Percentiles rank a stretch among this genome's conserved stretches.
Conservation (phyloP, 2,797 vertebrate genomes). For the Acanthurus tractus region DNA sequence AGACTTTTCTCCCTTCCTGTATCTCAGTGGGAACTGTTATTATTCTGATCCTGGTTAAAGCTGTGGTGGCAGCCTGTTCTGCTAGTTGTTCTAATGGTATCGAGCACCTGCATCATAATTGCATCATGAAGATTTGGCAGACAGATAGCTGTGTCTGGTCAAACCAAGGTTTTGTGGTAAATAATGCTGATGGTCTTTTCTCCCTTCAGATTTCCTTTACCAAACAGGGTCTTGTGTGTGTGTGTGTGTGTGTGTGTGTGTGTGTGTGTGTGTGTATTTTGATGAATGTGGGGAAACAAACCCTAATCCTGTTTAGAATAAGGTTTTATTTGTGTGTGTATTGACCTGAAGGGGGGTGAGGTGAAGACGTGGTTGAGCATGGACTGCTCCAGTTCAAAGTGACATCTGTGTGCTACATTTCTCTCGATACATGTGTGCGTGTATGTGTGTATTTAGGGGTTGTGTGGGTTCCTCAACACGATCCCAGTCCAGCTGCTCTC, state of each 20-base stretch:
- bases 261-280: no score
- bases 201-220: neutral
- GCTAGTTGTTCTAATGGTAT: neutral
- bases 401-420: constrained; percentile 40
- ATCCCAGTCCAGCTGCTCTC: constrained; percentile 75
- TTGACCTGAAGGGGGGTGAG: neutral
- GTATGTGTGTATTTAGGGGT: neutral
- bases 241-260: no score
- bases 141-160: neutral
- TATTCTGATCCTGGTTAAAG: neutral
- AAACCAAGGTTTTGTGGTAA: neutral
- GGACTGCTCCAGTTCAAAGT: constrained; percentile 33
- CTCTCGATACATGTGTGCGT: neutral
- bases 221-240: no score
- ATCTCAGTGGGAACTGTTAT: neutral
- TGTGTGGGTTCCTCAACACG: constrained; percentile 33
- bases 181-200: neutral
- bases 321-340: constrained; percentile 2
- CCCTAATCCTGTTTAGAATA: constrained; percentile 7
- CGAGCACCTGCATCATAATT: neutral
- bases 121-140: constrained; percentile 9
- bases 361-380: constrained; percentile 2
- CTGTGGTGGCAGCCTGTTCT: neutral
- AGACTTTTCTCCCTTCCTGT: neutral
- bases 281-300: neutral